These are phyloP conservation scores for Petrolisthes cinctipes DNA, from an alignment of 2,888 invertebrate genomes.

Conservation along the genomic window DNA sequence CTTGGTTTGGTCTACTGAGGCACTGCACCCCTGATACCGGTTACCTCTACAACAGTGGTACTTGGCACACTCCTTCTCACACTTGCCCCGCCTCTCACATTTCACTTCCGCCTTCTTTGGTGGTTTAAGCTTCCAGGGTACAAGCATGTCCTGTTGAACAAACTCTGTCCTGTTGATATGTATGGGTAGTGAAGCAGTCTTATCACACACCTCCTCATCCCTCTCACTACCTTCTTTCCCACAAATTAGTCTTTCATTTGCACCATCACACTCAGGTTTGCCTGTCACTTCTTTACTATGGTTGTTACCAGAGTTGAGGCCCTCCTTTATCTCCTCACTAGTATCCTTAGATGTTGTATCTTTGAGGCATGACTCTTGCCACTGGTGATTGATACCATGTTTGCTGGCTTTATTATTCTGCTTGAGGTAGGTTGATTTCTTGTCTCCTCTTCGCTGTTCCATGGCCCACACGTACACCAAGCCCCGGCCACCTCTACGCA, in stretches of 20 bases:
- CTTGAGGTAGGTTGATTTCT: slow-evolving; percentile 80
- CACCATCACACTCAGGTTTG: neutral
- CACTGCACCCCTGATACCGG: neutral
- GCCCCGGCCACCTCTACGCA: slow-evolving; percentile 81
- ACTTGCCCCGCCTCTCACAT: slow-evolving; percentile 67
- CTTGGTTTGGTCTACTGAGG: neutral
- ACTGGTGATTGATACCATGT: neutral
- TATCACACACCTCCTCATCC: neutral
- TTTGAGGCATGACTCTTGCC: neutral
- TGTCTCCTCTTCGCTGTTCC: slow-evolving; percentile 80
- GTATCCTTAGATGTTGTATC: neutral
- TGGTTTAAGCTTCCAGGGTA: slow-evolving; percentile 89
- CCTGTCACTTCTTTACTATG: neutral
- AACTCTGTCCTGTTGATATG: slow-evolving; percentile 94
- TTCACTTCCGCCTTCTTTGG: slow-evolving; percentile 65
- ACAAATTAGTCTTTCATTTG: neutral
- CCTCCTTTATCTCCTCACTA: neutral
- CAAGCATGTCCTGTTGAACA: slow-evolving; percentile 88
- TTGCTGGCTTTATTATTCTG: slow-evolving; percentile 72
- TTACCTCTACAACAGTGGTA: slow-evolving; percentile 20
- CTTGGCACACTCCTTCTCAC: slow-evolving; percentile 21
- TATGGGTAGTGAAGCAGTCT: slow-evolving; percentile 76
- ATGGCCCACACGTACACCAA: slow-evolving; percentile 97
- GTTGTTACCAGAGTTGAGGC: neutral
- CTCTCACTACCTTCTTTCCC: neutral